These are phyloP conservation scores for Blera fallax DNA, from an alignment of 2,888 invertebrate species.

Conservation along the genomic window DNA sequence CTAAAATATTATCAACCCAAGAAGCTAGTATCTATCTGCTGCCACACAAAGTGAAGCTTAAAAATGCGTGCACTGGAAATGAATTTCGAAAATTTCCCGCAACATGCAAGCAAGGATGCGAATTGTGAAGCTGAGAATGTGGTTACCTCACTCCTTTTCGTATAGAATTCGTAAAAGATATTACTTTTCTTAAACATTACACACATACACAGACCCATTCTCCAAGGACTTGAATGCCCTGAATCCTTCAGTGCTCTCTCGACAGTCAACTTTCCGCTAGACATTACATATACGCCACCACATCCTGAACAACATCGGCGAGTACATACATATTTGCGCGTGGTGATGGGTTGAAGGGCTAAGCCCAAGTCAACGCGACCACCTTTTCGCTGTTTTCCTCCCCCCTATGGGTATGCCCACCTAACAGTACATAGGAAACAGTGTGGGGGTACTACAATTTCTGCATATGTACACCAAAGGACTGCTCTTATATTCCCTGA, in stretches of 20 bases:
- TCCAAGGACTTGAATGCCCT: constrained; percentile 38
- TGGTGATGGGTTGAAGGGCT: background rate
- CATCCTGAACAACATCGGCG: constrained; percentile 20
- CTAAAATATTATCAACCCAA: background rate
- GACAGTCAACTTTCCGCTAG: constrained; percentile 39
- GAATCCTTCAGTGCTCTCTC: constrained; percentile 12
- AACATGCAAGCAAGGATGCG: constrained; percentile 23
- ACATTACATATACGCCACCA: constrained; percentile 44
- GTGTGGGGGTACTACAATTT: constrained; percentile 28
- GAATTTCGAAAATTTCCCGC: constrained; percentile 23
- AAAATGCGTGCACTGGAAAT: constrained; percentile 49
- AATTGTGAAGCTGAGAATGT: constrained; percentile 32
- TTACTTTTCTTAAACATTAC: constrained; percentile 49
- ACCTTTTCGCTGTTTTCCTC: constrained; percentile 48
- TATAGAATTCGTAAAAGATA: constrained; percentile 44
- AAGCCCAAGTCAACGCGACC: too few relatives aligned
- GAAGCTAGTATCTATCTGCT: background rate
- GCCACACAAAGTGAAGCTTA: constrained; percentile 12
- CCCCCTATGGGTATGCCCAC: constrained; percentile 1
- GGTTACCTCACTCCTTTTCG: background rate
- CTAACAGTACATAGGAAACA: background rate
- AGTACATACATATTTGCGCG: background rate
- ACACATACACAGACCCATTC: background rate
- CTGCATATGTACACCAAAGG: constrained; percentile 44
- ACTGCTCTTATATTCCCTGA: constrained; percentile 34